Evolutionary conservation across 2,888 invertebrate species (phyloP).

Genomic region (Drymonia ruficornis): DNA sequence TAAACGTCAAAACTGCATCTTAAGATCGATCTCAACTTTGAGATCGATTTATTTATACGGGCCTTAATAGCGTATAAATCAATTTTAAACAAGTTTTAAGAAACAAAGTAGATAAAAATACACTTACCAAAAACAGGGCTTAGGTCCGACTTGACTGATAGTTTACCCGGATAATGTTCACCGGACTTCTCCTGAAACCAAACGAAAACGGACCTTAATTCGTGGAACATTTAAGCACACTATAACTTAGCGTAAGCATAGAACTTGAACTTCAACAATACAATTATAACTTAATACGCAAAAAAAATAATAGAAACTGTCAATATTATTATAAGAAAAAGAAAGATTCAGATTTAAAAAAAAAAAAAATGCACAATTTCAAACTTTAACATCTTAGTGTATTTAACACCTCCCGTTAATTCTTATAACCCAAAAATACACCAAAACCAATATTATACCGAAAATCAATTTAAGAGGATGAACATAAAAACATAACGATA

Average conservation of each 20-base stretch:
- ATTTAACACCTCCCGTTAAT: neutral
- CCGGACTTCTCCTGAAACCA: conserved; percentile 93
- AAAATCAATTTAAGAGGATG: neutral
- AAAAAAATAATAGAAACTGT: too few species aligned
- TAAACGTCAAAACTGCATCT: too few species aligned
- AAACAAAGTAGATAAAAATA: too few species aligned
- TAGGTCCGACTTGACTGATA: conserved; percentile 92
- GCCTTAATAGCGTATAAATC: too few species aligned
- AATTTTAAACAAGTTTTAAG: too few species aligned
- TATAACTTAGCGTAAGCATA: neutral
- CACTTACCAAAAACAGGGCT: conserved; percentile 95
- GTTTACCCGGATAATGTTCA: conserved; percentile 90
- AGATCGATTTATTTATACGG: too few species aligned
- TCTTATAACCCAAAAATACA: neutral
- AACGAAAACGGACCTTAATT: conserved; percentile 42
- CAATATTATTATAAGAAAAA: too few species aligned
- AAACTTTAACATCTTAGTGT: conserved; percentile 5
- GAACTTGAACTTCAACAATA: too few species aligned
- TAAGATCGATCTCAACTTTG: too few species aligned
- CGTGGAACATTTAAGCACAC: neutral
- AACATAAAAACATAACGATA: conserved; percentile 20
- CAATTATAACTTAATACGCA: too few species aligned
- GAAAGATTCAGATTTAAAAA: too few species aligned
- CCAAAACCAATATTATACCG: neutral
- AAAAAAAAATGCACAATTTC: too few species aligned